Percentiles rank a stretch among this genome's conserved stretches.
phyloP scores from a whole-genome alignment of 2,113 vertebrate genomes.

The Halichoerus grypus region DNA sequence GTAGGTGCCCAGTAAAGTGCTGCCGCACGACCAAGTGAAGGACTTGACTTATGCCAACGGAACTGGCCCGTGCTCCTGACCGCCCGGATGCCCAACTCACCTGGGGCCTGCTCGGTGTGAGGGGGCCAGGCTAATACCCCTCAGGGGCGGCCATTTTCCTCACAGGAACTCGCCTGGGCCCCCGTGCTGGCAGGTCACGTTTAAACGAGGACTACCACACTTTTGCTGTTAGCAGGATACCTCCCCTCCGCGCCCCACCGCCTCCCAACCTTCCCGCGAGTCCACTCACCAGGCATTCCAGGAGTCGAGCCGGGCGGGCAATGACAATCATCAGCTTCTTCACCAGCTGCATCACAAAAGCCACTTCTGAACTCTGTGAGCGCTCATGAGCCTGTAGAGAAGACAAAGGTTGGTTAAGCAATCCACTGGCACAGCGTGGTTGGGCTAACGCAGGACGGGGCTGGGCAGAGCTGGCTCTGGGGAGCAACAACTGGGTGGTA shows the following conservation, averaged over 20 bases:
- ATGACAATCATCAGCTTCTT: constrained; percentile 98
- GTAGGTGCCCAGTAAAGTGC: background rate
- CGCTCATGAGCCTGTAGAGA: constrained; percentile 94
- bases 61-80: constrained; percentile 37
- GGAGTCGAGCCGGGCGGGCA: constrained; percentile 95
- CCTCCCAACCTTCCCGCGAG: background rate
- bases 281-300: constrained; percentile 96
- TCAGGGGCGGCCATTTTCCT: background rate
- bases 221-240: background rate
- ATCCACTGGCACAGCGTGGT: background rate
- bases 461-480: background rate
- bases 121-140: background rate
- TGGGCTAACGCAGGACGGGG: background rate
- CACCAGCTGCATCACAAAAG: constrained; percentile 96
- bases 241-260: background rate
- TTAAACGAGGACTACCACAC: constrained; percentile 9
- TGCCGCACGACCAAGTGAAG: background rate
- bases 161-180: background rate
- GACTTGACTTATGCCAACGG: background rate
- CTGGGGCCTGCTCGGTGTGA: background rate
- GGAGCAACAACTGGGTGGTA: background rate
- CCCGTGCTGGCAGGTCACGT: background rate
- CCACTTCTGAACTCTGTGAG: constrained; percentile 96
- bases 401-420: constrained; percentile 10
- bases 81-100: background rate